A percentile compares a stretch with the other conserved stretches of the same genome.
Evolutionary conservation across 2,113 vertebrate species (phyloP).

Genomic region (Oreocharis arfaki): DNA sequence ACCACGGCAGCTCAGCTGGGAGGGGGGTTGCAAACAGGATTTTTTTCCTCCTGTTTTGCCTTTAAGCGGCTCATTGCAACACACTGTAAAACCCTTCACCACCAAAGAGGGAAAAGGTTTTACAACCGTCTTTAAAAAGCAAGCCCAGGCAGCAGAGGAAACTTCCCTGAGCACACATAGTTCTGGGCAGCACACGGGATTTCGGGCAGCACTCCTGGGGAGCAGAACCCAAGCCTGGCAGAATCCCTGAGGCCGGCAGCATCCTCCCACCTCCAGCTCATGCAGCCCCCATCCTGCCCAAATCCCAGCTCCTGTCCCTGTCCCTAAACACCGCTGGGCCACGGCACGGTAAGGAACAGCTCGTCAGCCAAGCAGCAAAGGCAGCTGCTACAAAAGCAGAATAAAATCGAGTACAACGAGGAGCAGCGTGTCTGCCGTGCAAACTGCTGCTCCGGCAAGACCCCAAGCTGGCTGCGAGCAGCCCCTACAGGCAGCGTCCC

Average conservation of each 20-base stretch:
- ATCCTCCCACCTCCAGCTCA: not conserved
- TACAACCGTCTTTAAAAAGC: not conserved
- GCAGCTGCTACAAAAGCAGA: not conserved
- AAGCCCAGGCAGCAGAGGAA: not conserved
- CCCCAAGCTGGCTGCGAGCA: slow-evolving; percentile 29
- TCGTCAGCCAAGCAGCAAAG: not conserved
- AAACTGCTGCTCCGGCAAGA: not conserved
- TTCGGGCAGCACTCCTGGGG: rapidly evolving
- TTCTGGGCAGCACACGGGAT: not conserved
- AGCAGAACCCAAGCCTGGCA: not conserved
- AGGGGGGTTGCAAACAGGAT: not conserved
- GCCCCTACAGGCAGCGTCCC: slow-evolving; percentile 39
- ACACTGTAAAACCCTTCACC: not conserved
- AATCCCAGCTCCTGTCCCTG: not conserved
- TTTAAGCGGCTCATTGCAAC: slow-evolving; percentile 2
- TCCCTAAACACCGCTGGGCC: not conserved
- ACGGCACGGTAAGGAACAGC: not conserved
- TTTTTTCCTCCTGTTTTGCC: not conserved
- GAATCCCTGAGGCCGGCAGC: not conserved
- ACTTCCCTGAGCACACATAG: rapidly evolving
- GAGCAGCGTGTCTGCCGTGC: not conserved
- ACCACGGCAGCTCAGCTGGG: not conserved
- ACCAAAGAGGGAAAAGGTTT: not conserved
- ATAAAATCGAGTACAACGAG: not conserved
- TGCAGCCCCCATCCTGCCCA: not conserved